phyloP scores from a whole-genome alignment of 2,888 invertebrate genomes.

The Lochmaea capreae region DNA sequence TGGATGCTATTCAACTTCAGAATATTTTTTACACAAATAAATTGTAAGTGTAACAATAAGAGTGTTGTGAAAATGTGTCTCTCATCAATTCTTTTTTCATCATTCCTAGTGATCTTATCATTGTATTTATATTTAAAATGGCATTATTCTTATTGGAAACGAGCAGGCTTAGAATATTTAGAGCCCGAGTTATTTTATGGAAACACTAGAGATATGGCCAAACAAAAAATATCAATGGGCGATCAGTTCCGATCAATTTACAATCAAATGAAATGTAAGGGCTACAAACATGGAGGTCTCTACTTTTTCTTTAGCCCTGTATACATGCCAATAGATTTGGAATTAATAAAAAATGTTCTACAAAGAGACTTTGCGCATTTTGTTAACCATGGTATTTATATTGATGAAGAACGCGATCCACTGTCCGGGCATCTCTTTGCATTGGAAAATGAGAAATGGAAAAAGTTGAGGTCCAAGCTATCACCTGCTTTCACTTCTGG shows the following conservation, averaged over 20 bases:
- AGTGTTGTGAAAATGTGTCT: too few relatives aligned
- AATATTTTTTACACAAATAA: too few relatives aligned
- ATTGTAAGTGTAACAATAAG: too few relatives aligned
- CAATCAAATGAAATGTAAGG: constrained; percentile 44
- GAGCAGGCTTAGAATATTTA: constrained; percentile 48
- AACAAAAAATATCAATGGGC: constrained; percentile 16
- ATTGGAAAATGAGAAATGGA: constrained; percentile 62
- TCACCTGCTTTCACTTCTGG: constrained; percentile 53
- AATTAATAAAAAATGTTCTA: constrained; percentile 58
- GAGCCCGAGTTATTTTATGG: constrained; percentile 38
- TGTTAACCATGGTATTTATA: constrained; percentile 55
- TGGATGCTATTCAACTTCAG: too few relatives aligned
- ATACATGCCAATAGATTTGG: constrained; percentile 58
- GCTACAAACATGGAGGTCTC: constrained; percentile 50
- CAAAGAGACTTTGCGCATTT: constrained; percentile 61
- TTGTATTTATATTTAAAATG: constrained; percentile 38
- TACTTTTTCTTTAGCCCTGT: constrained; percentile 52
- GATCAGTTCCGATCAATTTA: constrained; percentile 36
- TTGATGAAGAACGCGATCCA: constrained; percentile 57
- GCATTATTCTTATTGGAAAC: constrained; percentile 54
- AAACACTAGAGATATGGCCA: constrained; percentile 22
- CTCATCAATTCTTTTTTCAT: too few relatives aligned
- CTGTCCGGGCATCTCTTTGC: constrained; percentile 54
- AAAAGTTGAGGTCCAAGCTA: constrained; percentile 60
- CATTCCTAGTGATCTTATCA: too few relatives aligned